phyloP scores from a whole-genome alignment of 2,888 invertebrate genomes.

The Poecilobothrus nobilitatus region DNA sequence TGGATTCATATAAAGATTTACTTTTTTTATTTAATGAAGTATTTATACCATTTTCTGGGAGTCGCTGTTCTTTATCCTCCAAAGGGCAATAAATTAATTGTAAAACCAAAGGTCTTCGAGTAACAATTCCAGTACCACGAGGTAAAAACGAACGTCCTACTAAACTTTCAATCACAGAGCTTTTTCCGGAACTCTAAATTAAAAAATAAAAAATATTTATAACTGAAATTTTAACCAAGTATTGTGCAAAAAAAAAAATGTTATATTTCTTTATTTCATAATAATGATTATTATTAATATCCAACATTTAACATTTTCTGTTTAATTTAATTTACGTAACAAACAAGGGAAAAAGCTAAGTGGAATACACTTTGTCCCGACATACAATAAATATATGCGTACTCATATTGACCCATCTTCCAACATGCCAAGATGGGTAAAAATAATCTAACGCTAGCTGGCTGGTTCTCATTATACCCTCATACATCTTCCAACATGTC shows the following conservation, averaged over 20 bases:
- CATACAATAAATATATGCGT: no score
- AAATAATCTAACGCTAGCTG: no score
- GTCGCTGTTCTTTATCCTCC: slow-evolving; percentile 79
- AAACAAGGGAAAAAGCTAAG: no score
- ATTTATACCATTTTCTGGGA: slow-evolving; percentile 70
- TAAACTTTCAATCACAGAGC: slow-evolving; percentile 95
- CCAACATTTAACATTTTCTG: no score
- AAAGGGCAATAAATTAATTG: slow-evolving; percentile 88
- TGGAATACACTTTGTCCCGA: no score
- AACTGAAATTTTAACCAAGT: slow-evolving; percentile 19
- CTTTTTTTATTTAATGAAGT: not conserved
- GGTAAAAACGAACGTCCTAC: slow-evolving; percentile 97
- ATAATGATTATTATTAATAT: no score
- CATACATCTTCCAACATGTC: no score
- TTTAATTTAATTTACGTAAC: no score
- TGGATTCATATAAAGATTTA: not conserved
- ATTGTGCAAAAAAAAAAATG: slow-evolving; percentile 24
- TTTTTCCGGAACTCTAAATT: slow-evolving; percentile 95
- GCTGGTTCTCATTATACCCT: no score
- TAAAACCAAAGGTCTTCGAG: slow-evolving; percentile 84
- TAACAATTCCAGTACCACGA: slow-evolving; percentile 94
- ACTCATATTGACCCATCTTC: no score
- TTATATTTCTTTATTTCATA: no score
- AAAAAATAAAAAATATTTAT: slow-evolving; percentile 18
- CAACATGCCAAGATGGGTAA: no score